Percentiles rank a stretch among this genome's conserved stretches.
Evolutionary conservation across 2,888 invertebrate genomes (phyloP).

Genomic region (Diloba caeruleocephala): DNA sequence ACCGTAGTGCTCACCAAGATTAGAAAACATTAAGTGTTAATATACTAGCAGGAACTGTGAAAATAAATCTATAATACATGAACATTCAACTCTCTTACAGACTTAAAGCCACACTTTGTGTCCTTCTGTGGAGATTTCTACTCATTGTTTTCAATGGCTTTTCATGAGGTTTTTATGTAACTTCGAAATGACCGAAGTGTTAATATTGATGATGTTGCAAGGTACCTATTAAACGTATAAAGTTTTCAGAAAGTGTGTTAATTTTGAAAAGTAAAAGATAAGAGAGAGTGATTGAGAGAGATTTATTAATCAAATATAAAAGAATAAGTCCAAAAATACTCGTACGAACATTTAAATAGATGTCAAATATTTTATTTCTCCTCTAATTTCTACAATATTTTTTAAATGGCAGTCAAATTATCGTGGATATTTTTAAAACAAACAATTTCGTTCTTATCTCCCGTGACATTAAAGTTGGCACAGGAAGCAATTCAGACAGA

Average conservation of each 20-base stretch:
- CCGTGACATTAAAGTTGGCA: constrained; percentile 7
- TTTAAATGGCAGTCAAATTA: too few species aligned
- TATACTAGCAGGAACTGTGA: constrained; percentile 29
- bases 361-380: too few species aligned
- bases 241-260: too few species aligned
- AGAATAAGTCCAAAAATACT: too few species aligned
- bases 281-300: too few species aligned
- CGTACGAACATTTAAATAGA: too few species aligned
- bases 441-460: background rate
- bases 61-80: constrained; percentile 59
- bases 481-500: constrained; percentile 38
- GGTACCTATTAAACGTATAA: constrained; percentile 4
- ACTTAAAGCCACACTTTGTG: constrained; percentile 30
- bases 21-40: constrained; percentile 52
- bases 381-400: too few species aligned
- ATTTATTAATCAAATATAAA: too few species aligned
- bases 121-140: constrained; percentile 32
- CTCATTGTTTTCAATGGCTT: constrained; percentile 59
- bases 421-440: too few species aligned
- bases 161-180: constrained; percentile 40
- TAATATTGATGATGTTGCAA: constrained; percentile 44
- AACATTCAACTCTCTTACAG: constrained; percentile 37
- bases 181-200: constrained; percentile 33
- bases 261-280: too few species aligned
- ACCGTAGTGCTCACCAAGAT: constrained; percentile 33